These are phyloP conservation scores for Enteromius fasciolatus DNA, from an alignment of 2,797 vertebrate species.

Conservation along the genomic window DNA sequence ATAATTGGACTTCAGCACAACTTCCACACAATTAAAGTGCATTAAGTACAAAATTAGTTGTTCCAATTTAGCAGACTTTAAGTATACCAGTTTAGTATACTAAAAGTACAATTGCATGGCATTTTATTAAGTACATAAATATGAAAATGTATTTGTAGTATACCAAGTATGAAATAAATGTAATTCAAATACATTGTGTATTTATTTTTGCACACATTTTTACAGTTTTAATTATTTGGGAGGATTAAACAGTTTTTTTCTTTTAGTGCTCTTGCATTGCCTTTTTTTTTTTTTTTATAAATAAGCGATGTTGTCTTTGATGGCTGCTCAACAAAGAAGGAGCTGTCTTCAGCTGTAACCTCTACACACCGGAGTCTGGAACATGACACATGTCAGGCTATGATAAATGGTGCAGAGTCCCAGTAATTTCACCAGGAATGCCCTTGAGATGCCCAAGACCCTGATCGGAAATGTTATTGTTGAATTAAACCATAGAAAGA, in stretches of 20 bases:
- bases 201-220: neutral
- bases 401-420: conserved; percentile 99
- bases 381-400: conserved; percentile 99
- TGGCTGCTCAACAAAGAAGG: conserved; percentile 97
- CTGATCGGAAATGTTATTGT: conserved; percentile 99
- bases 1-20: too few species aligned
- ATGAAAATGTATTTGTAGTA: too few species aligned
- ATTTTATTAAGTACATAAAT: too few species aligned
- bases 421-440: conserved; percentile 99
- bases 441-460: conserved; percentile 99
- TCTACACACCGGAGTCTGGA: conserved; percentile 95
- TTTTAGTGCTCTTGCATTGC: neutral
- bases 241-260: conserved; percentile 5
- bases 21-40: too few species aligned
- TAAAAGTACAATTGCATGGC: too few species aligned
- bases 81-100: too few species aligned
- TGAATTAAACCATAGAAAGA: conserved; percentile 99
- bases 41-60: too few species aligned
- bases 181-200: too few species aligned
- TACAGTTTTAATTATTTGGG: conserved; percentile 55
- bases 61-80: too few species aligned
- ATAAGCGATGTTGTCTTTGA: conserved; percentile 83
- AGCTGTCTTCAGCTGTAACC: conserved; percentile 98
- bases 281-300: conserved; percentile 67
- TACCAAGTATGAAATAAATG: too few species aligned